Conservation (phyloP, 2,888 invertebrate genomes). For the Euzophera pinguis region DNA sequence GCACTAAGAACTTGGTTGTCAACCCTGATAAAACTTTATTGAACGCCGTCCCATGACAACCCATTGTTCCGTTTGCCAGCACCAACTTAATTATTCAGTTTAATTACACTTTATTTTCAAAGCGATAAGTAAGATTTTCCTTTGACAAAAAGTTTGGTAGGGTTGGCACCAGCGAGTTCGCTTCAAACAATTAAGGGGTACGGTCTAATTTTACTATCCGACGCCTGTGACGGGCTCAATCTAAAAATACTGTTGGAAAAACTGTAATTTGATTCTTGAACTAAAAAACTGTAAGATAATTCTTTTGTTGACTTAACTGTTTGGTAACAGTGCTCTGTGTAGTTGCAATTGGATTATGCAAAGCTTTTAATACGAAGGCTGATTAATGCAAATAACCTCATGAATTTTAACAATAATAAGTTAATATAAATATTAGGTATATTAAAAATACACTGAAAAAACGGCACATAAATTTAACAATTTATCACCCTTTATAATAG, state of each 20-base stretch:
- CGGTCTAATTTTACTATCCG: conserved; percentile 60
- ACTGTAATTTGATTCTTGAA: conserved; percentile 52
- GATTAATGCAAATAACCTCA: conserved; percentile 1
- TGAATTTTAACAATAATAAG: no score
- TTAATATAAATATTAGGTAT: no score
- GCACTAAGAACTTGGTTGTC: conserved; percentile 41
- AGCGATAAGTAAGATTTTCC: conserved; percentile 21
- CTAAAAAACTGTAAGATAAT: no score
- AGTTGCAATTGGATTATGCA: conserved; percentile 27
- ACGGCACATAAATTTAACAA: no score
- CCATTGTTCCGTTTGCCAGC: conserved; percentile 52
- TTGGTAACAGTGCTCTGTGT: conserved; percentile 9
- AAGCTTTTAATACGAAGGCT: neutral
- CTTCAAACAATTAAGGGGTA: conserved; percentile 54
- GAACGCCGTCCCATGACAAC: conserved; percentile 56
- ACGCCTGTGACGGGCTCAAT: conserved; percentile 38
- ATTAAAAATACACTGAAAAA: no score
- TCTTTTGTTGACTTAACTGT: conserved; percentile 27
- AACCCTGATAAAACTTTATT: conserved; percentile 61
- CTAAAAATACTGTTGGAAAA: conserved; percentile 42
- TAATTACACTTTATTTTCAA: conserved; percentile 19
- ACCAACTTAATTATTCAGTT: conserved; percentile 27
- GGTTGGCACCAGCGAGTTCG: conserved; percentile 34
- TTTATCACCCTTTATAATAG: no score
- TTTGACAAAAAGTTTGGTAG: neutral